phyloP scores from a whole-genome alignment of 2,888 invertebrate species.

The Andricus curvator region DNA sequence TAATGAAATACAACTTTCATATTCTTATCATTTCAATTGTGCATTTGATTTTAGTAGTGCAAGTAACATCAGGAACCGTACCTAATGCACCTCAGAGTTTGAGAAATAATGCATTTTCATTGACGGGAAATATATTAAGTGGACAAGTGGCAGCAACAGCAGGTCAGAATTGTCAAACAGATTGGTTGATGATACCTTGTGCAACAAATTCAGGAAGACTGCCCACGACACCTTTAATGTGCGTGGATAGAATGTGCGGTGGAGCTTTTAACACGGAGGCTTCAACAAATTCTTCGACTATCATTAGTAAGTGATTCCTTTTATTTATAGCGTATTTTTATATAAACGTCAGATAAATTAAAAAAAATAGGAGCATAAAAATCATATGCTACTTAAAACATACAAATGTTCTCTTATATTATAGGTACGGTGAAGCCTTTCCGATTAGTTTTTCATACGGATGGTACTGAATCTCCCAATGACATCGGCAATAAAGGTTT shows the following conservation, averaged over 20 bases:
- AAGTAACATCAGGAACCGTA: constrained; percentile 12
- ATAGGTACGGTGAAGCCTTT: constrained; percentile 90
- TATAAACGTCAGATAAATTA: neutral
- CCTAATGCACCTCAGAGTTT: constrained; percentile 14
- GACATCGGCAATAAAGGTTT: constrained; percentile 90
- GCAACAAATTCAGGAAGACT: constrained; percentile 84
- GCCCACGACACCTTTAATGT: constrained; percentile 81
- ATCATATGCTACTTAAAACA: constrained; percentile 37
- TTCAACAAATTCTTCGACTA: constrained; percentile 83
- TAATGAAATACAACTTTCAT: neutral
- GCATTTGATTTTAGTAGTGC: constrained; percentile 2
- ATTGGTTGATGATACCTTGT: constrained; percentile 90
- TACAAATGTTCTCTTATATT: constrained; percentile 58
- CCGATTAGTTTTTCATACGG: constrained; percentile 88
- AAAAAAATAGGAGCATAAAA: too few species aligned
- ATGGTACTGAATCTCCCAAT: constrained; percentile 87
- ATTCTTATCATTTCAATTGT: neutral
- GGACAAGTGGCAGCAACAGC: constrained; percentile 84
- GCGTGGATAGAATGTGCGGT: constrained; percentile 90
- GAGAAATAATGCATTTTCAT: constrained; percentile 81
- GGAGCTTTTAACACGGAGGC: constrained; percentile 87
- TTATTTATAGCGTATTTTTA: neutral
- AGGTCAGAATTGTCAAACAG: constrained; percentile 86
- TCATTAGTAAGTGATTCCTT: constrained; percentile 84
- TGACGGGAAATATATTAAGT: constrained; percentile 88